Conservation (phyloP, 2,888 invertebrate species). For the Mimas tiliae region DNA sequence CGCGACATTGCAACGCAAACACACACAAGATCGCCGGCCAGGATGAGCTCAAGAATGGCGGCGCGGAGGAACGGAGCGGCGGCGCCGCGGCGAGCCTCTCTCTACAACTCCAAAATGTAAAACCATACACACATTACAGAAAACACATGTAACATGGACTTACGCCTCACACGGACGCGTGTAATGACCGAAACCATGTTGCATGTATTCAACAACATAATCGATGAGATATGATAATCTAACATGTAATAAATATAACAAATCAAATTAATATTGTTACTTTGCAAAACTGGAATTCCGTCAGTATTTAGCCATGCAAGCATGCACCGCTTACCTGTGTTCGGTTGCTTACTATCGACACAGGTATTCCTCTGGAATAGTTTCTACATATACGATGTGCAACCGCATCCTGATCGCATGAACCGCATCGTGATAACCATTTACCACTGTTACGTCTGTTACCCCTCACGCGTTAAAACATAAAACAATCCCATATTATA, state of each 20-base stretch:
- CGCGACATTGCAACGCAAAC: constrained; percentile 71
- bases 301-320: constrained; percentile 12
- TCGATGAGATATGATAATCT: constrained; percentile 13
- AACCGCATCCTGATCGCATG: constrained; percentile 1
- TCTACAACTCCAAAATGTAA: constrained; percentile 72
- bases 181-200: constrained; percentile 16
- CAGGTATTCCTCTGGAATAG: neutral
- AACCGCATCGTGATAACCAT: no score
- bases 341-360: neutral
- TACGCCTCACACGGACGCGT: neutral
- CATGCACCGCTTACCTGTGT: constrained; percentile 34
- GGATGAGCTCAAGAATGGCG: constrained; percentile 66
- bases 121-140: constrained; percentile 27
- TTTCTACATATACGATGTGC: neutral
- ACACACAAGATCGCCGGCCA: constrained; percentile 83
- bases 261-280: neutral
- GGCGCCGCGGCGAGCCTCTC: constrained; percentile 47
- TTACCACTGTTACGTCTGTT: neutral
- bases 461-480: neutral
- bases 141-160: constrained; percentile 18
- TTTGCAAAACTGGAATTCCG: neutral
- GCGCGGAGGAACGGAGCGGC: constrained; percentile 44
- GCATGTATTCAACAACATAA: constrained; percentile 20
- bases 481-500: no score
- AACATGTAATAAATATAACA: neutral